A percentile compares a stretch with the other conserved stretches of the same genome.
Conservation (phyloP, 2,113 vertebrate species). For the Oreotrochilus melanogaster region DNA sequence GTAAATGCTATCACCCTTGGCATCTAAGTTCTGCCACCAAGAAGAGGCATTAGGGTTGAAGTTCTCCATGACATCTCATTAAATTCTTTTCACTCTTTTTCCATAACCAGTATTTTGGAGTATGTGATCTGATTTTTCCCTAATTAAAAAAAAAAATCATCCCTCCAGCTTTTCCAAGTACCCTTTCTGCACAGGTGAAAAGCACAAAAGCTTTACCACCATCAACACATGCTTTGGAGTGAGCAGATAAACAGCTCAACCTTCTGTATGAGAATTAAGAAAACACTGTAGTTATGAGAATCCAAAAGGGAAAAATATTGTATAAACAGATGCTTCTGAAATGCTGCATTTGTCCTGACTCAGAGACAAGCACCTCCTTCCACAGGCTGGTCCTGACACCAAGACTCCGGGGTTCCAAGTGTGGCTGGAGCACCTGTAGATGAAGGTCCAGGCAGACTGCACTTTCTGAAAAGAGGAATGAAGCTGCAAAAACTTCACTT, state of each 20-base stretch:
- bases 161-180: not conserved
- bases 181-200: not conserved
- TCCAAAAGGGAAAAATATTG: not conserved
- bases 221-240: not conserved
- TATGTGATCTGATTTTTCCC: rapidly evolving
- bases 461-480: not conserved
- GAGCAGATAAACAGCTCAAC: rapidly evolving
- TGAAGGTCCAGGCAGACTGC: rapidly evolving
- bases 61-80: not conserved
- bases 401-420: not conserved
- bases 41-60: not conserved
- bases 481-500: not conserved
- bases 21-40: not conserved
- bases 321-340: not conserved
- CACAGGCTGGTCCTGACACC: not conserved
- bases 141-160: not conserved
- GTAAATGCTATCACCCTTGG: not conserved
- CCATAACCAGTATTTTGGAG: not conserved
- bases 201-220: not conserved
- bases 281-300: not conserved
- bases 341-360: not conserved
- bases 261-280: not conserved
- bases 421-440: not conserved
- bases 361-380: not conserved
- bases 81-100: not conserved